These are phyloP conservation scores for Micrastur ruficollis DNA, from an alignment of 2,797 vertebrate species.

Conservation along the genomic window DNA sequence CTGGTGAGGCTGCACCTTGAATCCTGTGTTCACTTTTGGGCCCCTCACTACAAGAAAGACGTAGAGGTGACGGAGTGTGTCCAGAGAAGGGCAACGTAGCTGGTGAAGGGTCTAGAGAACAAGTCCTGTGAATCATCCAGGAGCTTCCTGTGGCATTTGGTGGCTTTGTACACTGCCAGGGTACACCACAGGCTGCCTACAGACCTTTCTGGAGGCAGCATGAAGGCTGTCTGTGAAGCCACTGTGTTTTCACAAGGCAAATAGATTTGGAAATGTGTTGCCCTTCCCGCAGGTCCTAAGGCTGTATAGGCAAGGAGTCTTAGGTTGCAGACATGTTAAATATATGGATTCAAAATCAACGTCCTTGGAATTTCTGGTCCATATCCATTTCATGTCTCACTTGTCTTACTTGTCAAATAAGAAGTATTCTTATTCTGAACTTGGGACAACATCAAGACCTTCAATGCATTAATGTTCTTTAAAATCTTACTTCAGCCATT, in stretches of 20 bases:
- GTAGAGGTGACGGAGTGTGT: too few relatives aligned
- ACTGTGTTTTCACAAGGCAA: not conserved
- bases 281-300: not conserved
- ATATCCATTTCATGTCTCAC: not conserved
- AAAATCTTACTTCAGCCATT: not conserved
- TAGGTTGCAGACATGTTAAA: not conserved
- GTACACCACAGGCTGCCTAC: not conserved
- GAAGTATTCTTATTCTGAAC: not conserved
- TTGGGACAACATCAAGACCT: not conserved
- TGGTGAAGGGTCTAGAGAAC: too few relatives aligned
- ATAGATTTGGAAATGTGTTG: not conserved
- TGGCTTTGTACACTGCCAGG: not conserved
- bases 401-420: not conserved
- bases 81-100: too few relatives aligned
- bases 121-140: not conserved
- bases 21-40: too few relatives aligned
- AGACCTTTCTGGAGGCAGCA: not conserved
- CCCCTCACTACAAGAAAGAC: too few relatives aligned
- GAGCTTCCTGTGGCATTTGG: not conserved
- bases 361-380: not conserved
- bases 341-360: not conserved
- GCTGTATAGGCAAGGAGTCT: not conserved
- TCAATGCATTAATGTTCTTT: not conserved
- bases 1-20: too few relatives aligned
- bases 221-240: not conserved